Conservation (phyloP, 1,140 invertebrate genomes). For the Himalopsyche phryganea region DNA sequence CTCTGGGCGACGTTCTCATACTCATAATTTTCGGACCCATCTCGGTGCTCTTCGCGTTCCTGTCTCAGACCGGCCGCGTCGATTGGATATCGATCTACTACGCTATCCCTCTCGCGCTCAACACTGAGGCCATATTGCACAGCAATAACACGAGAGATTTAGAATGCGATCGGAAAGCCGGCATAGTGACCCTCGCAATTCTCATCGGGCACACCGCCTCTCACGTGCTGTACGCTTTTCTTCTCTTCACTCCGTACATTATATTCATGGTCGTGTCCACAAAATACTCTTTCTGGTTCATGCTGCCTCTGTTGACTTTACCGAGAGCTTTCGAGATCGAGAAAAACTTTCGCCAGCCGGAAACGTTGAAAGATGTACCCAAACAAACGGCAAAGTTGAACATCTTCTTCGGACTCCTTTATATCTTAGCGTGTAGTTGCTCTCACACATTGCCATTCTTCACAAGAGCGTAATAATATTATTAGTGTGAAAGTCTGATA, state of each 20-base stretch:
- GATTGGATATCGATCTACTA: constrained; percentile 87
- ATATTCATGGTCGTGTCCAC: constrained; percentile 80
- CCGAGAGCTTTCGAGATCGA: constrained; percentile 86
- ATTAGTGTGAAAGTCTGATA: too few relatives aligned
- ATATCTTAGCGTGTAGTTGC: constrained; percentile 74
- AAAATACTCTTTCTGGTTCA: constrained; percentile 82
- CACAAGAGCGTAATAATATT: constrained; percentile 12
- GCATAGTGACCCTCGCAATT: constrained; percentile 90
- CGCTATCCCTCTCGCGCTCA: constrained; percentile 88
- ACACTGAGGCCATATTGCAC: constrained; percentile 92
- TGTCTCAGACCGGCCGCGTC: constrained; percentile 84
- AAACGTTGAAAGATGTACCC: constrained; percentile 77
- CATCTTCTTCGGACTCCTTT: constrained; percentile 86
- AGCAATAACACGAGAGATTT: constrained; percentile 92
- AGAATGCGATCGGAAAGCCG: constrained; percentile 77
- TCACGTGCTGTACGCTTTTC: constrained; percentile 84
- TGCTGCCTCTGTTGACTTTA: constrained; percentile 83
- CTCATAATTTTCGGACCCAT: constrained; percentile 92
- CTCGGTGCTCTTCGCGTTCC: constrained; percentile 90
- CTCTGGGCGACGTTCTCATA: constrained; percentile 85
- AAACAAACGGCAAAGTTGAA: constrained; percentile 87
- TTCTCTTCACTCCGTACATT: constrained; percentile 89
- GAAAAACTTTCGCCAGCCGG: constrained; percentile 76
- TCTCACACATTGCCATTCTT: constrained; percentile 55
- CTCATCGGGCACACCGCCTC: constrained; percentile 88